Evolutionary conservation across 1,140 invertebrate species (phyloP), one percentile per base, ranked within the genome.

Genomic region (Drosophila virilis): DNA sequence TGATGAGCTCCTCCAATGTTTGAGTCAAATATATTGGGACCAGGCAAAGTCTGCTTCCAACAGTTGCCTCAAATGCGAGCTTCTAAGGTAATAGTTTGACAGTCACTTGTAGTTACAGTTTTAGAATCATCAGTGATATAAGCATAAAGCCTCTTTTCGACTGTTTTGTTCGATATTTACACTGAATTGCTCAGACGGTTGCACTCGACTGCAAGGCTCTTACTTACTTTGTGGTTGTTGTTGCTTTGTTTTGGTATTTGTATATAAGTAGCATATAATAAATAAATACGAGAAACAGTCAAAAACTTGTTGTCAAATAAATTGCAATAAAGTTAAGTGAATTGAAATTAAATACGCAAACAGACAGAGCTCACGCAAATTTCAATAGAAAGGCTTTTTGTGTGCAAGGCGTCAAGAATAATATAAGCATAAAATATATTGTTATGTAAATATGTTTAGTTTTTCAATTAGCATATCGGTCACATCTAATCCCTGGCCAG

Each of bases 381-480:
- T 58, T 64, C 8, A 22, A 62, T 71, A 61, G 72, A 80, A 66
- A 65, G 43, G n/a, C 57, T 68, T 33, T 58, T 71, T 80, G 68
- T 59, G n/a, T n/a, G 15, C 32, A 10, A 52, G 70, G 70, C 54
- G 70, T 73, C 40, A 73, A 67, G 46, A 52, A 43, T 59, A 67
- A 71, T 74, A 64, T 65, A 64, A 58, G 46, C 54, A 33, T 50
- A 64, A 46, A 15, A 61, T 42, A 15, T 22, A 55, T 54, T 74
- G 51, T 43, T 68, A 68, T 52, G 9, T 43, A 28, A 33, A 42
- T 57, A 65, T 70, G 32, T 71, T 28, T 65, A 59, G 58, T 45
- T 43, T 58, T 48, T 28, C 40, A 48, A 52, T 72, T 64, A 60
- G 48, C 70, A 73, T 45, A 46, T 54, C 40, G 13, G 17, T 35